These are phyloP conservation scores for Eriocheir sinensis DNA, from an alignment of 1,140 invertebrate species.

Conservation along the genomic window DNA sequence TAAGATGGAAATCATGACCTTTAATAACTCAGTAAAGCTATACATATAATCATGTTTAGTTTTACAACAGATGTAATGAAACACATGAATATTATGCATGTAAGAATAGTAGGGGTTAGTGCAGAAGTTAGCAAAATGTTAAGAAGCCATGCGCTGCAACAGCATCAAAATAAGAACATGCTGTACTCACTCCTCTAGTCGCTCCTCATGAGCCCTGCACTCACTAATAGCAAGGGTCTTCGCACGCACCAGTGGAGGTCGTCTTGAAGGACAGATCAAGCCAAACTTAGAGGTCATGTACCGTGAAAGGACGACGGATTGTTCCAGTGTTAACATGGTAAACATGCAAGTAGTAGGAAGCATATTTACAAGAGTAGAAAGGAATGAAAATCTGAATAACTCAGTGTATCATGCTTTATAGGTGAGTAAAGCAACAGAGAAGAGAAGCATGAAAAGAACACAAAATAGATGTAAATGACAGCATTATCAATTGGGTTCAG, in stretches of 20 bases:
- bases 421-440: no score
- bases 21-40: not conserved
- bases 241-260: conserved; percentile 61
- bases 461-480: no score
- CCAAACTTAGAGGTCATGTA: conserved; percentile 32
- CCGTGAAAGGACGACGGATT: conserved; percentile 29
- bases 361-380: no score
- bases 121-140: not conserved
- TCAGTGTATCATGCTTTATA: no score
- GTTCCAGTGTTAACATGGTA: not conserved
- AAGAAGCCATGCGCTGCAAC: not conserved
- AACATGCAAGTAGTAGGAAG: conserved; percentile 12
- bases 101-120: no score
- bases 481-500: no score
- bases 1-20: not conserved
- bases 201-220: conserved; percentile 26
- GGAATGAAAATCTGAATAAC: no score
- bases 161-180: not conserved
- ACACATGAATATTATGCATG: no score
- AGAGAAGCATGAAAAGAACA: no score
- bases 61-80: no score
- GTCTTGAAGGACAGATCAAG: conserved; percentile 47
- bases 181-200: conserved; percentile 47
- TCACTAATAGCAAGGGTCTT: conserved; percentile 57
- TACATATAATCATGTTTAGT: no score